These are phyloP conservation scores for Myotis yumanensis DNA, from an alignment of 2,113 vertebrate species.

Conservation along the genomic window DNA sequence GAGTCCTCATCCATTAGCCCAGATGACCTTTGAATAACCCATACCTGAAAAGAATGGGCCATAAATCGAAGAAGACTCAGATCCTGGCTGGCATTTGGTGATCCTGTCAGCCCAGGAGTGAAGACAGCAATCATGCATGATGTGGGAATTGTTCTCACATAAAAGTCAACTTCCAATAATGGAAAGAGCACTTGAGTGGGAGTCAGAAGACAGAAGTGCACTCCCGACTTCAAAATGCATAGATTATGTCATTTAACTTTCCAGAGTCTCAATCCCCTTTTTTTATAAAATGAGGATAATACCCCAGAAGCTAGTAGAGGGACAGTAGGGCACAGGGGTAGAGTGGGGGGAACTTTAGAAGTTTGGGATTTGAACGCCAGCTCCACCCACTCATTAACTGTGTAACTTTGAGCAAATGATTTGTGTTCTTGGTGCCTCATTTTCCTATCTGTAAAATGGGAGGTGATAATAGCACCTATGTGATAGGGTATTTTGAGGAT, in stretches of 20 bases:
- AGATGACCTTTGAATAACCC: constrained; percentile 60
- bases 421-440: background rate
- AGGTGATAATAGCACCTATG: background rate
- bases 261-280: background rate
- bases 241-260: background rate
- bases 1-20: constrained; percentile 20
- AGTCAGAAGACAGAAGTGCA: background rate
- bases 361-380: background rate
- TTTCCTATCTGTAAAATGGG: constrained; percentile 1
- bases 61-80: constrained; percentile 30
- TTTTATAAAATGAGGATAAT: background rate
- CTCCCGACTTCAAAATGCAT: background rate
- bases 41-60: constrained; percentile 38
- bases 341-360: background rate
- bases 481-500: background rate
- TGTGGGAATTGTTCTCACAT: background rate
- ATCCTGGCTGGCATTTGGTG: constrained; percentile 16
- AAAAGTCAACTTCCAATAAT: background rate
- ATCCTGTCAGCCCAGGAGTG: background rate
- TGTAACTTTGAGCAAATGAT: background rate
- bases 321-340: background rate
- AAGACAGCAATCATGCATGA: background rate
- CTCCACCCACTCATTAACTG: background rate
- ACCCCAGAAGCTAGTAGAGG: background rate
- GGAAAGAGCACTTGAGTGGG: background rate